Base-by-base conservation (phyloP, 2,797 vertebrate genomes). In the Myotis pilosus region DNA sequence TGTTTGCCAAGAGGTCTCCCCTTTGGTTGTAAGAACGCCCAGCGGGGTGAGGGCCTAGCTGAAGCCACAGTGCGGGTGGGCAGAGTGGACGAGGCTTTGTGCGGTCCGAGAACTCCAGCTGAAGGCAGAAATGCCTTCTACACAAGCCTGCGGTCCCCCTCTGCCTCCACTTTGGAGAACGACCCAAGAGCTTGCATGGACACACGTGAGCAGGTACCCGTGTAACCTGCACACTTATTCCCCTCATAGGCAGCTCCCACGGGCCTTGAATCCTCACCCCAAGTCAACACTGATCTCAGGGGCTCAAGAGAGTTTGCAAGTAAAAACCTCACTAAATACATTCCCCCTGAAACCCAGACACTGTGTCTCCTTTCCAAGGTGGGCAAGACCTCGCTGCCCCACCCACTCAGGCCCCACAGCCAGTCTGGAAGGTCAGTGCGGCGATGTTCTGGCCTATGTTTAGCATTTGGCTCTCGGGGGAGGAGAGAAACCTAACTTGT, bases 141-240 rank as follows among this genome's bases (percentile, higher is more conserved):
- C 53, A 71, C n/a, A 55, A 36, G 47, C 22, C 62, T 47, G 1
- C 8, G 16, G 47, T 47, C 53, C 25, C 13, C 44, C 57, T 75
- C 83, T 71, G 68, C 44, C 57, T 87, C 33, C 12, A 41, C 44
- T 30, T 33, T 57, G 74, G 74, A 68, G n/a, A 20, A 17, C 8
- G 69, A 53, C 12, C 8, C 60, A 33, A 74, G 38, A 23, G 22
- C 25, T 30, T 47, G 72, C 5, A 1, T 33, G 44, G 41, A 23
- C 12, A 36, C 23, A n/a, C 0, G 0, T 16, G n/a, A 72, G 28
- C 51, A 44, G 55, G 76, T 1, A 3, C 38, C 1, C 0, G 2
- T 8, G 72, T 30, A 30, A 51, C 2, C 36, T 62, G 44, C 28
- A 10, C 41, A 49, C n/a, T 38, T 19, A 0, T 2, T 17, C 15